Conservation (phyloP, 2,888 invertebrate genomes). For the Lasioglossum marginatum region DNA sequence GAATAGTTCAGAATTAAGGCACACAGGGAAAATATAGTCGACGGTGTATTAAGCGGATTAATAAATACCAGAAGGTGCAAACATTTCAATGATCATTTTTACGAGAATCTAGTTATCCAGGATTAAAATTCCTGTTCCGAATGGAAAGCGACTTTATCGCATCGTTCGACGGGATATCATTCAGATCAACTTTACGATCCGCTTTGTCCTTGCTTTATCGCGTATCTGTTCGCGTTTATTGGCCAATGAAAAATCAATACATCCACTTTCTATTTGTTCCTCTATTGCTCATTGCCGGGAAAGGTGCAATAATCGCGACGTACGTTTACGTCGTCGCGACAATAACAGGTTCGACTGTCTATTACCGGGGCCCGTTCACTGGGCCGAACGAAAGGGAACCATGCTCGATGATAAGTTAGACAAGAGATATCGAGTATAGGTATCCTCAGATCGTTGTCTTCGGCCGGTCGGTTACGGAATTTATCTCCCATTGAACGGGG, state of each 20-base stretch:
- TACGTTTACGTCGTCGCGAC: slow-evolving; percentile 2
- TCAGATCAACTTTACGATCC: neutral
- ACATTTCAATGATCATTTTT: neutral
- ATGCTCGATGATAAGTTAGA: slow-evolving; percentile 21
- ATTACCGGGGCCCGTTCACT: neutral
- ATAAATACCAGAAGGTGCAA: neutral
- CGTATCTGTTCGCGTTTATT: neutral
- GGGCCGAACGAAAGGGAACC: slow-evolving; percentile 2
- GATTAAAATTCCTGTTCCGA: neutral
- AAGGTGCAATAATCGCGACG: slow-evolving; percentile 5
- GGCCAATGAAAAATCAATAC: slow-evolving; percentile 5
- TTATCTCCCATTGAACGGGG: slow-evolving; percentile 41
- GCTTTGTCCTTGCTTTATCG: neutral
- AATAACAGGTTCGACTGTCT: slow-evolving; percentile 4
- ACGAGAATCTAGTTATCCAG: neutral
- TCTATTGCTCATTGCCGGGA: neutral
- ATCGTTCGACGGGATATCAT: neutral
- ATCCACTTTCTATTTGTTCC: slow-evolving; percentile 12
- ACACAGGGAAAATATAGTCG: neutral
- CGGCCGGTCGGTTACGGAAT: slow-evolving; percentile 21
- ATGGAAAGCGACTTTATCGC: neutral
- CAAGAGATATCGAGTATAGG: slow-evolving; percentile 16
- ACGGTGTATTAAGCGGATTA: too few species aligned
- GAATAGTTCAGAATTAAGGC: neutral
- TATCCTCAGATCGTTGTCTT: slow-evolving; percentile 23